Percentiles rank a stretch among this genome's conserved stretches.
Evolutionary conservation across 2,888 invertebrate species (phyloP).

Genomic region (Celastrina argiolus): DNA sequence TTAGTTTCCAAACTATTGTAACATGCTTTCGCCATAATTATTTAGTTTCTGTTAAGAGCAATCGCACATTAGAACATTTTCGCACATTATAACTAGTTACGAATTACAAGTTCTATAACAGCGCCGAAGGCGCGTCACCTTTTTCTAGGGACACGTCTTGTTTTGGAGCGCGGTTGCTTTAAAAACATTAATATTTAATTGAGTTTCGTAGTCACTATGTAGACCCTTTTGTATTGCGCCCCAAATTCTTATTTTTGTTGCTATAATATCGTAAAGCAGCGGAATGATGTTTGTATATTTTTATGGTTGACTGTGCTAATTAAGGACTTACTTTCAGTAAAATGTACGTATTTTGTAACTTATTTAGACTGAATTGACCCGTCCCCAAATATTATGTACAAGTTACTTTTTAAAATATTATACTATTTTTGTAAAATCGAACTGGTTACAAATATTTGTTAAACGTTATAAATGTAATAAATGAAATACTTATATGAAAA

Average conservation of each 20-base stretch:
- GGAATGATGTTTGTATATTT: conserved; percentile 5
- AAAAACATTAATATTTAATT: not conserved
- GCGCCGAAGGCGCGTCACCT: not conserved
- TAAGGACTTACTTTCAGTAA: conserved; percentile 14
- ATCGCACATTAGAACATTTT: not conserved
- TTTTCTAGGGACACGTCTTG: not conserved
- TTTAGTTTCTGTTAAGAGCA: not conserved
- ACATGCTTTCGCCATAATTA: too few species aligned
- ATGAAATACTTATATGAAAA: not conserved
- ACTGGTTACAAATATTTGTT: conserved; percentile 15
- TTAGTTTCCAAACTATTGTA: too few species aligned
- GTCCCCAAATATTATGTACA: conserved; percentile 24
- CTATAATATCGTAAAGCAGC: not conserved
- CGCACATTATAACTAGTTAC: not conserved
- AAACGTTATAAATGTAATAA: conserved; percentile 17
- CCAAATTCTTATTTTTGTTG: not conserved
- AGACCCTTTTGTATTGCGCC: not conserved
- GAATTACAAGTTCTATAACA: not conserved
- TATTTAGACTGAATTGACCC: conserved; percentile 21
- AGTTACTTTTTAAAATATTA: conserved; percentile 22
- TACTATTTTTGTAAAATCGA: conserved; percentile 25
- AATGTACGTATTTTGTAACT: conserved; percentile 11
- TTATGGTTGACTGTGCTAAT: conserved; percentile 8
- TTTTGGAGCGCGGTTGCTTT: not conserved
- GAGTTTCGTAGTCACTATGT: not conserved